Evolutionary conservation across 2,888 invertebrate genomes (phyloP).

Genomic region (Anarsia innoxiella): DNA sequence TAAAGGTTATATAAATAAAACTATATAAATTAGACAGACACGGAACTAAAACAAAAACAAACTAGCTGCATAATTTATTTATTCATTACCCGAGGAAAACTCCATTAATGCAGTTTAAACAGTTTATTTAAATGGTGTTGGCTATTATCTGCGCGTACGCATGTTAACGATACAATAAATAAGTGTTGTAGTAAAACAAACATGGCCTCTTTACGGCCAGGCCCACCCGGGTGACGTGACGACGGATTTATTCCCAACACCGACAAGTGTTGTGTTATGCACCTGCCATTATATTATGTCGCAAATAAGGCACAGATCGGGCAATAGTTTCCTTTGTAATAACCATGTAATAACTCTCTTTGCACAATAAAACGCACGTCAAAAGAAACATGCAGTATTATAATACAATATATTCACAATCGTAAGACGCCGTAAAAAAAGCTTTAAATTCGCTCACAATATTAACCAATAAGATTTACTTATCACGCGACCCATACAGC

Average conservation of each 20-base stretch:
- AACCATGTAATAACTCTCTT: too few relatives aligned
- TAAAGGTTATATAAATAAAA: too few relatives aligned
- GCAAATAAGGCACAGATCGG: constrained; percentile 24
- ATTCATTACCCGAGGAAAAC: neutral
- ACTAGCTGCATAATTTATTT: constrained; percentile 1
- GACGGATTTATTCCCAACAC: constrained; percentile 45
- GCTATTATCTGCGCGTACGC: constrained; percentile 22
- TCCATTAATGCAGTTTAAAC: neutral
- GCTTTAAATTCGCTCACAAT: too few relatives aligned
- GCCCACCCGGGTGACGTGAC: constrained; percentile 31
- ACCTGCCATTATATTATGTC: constrained; percentile 26
- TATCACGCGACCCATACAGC: too few relatives aligned
- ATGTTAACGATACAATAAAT: constrained; percentile 37
- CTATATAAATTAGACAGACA: too few relatives aligned
- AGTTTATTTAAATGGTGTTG: constrained; percentile 8
- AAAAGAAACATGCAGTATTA: too few relatives aligned
- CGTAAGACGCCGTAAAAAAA: too few relatives aligned
- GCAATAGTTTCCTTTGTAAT: too few relatives aligned
- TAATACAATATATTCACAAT: too few relatives aligned
- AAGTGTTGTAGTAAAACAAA: constrained; percentile 46
- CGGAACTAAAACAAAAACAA: too few relatives aligned
- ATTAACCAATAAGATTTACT: too few relatives aligned
- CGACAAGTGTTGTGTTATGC: neutral
- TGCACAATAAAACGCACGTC: too few relatives aligned
- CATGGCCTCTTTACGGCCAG: constrained; percentile 39